phyloP scores from a whole-genome alignment of 2,888 invertebrate species.

The Beris morrisii region DNA sequence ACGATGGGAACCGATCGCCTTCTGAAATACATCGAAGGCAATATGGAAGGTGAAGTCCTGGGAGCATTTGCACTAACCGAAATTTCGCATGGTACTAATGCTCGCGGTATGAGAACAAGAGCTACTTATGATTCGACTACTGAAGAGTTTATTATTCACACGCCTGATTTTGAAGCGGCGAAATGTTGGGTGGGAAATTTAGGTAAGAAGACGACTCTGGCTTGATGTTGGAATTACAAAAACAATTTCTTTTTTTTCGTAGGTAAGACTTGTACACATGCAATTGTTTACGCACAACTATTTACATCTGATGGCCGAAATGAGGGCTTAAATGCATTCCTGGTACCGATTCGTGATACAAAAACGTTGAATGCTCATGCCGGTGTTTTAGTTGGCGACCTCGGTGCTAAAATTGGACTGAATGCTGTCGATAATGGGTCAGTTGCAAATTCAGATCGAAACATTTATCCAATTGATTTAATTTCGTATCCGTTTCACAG shows the following conservation, averaged over 20 bases:
- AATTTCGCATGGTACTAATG: conserved; percentile 88
- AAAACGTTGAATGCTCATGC: conserved; percentile 70
- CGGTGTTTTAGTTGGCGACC: conserved; percentile 85
- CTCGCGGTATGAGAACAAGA: conserved; percentile 81
- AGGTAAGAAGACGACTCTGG: conserved; percentile 52
- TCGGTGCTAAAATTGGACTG: conserved; percentile 89
- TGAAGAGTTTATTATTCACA: conserved; percentile 71
- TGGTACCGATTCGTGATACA: conserved; percentile 82
- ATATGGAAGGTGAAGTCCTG: conserved; percentile 56
- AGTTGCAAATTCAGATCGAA: not conserved
- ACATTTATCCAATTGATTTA: not conserved
- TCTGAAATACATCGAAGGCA: conserved; percentile 57
- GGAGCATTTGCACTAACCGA: conserved; percentile 88
- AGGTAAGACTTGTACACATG: conserved; percentile 83
- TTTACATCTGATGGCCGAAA: conserved; percentile 74
- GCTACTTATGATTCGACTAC: conserved; percentile 77
- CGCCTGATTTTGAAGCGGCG: conserved; percentile 76
- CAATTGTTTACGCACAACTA: conserved; percentile 85
- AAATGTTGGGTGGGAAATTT: conserved; percentile 85
- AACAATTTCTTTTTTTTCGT: conserved; percentile 27
- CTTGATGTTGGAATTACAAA: conserved; percentile 42
- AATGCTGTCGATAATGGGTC: conserved; percentile 95
- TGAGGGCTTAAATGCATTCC: conserved; percentile 85
- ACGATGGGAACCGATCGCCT: conserved; percentile 69
- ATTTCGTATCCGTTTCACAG: conserved; percentile 50